Evolutionary conservation across 2,888 invertebrate genomes (phyloP).

Genomic region (Eulithis testata): DNA sequence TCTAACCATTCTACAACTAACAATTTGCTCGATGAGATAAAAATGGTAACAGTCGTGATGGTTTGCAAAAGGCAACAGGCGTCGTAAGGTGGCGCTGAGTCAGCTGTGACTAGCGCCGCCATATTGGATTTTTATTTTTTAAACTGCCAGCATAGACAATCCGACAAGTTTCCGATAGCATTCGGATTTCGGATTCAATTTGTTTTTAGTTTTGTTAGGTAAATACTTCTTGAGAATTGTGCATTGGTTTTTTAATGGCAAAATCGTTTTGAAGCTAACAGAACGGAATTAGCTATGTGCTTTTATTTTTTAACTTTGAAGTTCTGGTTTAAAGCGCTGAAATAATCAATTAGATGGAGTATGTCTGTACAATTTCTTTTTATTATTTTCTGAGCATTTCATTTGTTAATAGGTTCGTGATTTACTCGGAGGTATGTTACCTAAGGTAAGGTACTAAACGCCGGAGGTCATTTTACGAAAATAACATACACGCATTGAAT

Average conservation of each 20-base stretch:
- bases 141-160: constrained; percentile 63
- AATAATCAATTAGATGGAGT: no score
- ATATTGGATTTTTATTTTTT: constrained; percentile 72
- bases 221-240: constrained; percentile 34
- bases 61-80: constrained; percentile 52
- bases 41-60: constrained; percentile 50
- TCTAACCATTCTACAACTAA: background rate
- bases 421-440: background rate
- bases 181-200: constrained; percentile 48
- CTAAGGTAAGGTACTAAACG: background rate
- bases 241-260: constrained; percentile 37
- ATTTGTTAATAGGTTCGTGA: background rate
- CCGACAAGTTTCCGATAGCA: constrained; percentile 50
- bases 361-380: no score
- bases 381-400: no score
- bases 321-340: no score
- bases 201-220: constrained; percentile 51
- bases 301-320: no score
- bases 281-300: background rate
- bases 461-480: constrained; percentile 14
- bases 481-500: constrained; percentile 31
- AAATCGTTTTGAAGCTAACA: constrained; percentile 18
- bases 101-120: constrained; percentile 71
- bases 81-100: constrained; percentile 72
- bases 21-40: constrained; percentile 49